These are phyloP conservation scores for Tokudaia tokunoshimensis DNA, from an alignment of 2,797 vertebrate species.

Conservation along the genomic window DNA sequence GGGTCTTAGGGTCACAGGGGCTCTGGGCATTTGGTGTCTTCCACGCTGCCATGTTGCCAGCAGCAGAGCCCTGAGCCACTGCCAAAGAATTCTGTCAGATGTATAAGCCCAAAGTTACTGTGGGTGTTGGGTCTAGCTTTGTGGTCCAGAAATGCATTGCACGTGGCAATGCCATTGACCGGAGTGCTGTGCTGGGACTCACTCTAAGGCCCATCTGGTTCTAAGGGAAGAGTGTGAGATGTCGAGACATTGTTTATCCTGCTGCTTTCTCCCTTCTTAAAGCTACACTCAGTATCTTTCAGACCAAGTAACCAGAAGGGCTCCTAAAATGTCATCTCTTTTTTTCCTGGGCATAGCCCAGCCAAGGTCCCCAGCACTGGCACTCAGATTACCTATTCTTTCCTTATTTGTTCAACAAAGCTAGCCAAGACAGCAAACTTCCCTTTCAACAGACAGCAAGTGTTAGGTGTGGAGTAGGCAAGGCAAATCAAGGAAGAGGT, in stretches of 20 bases:
- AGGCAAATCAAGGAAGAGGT: not conserved
- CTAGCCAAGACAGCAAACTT: not conserved
- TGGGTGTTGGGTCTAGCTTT: not conserved
- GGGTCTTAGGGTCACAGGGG: not conserved
- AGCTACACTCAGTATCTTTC: not conserved
- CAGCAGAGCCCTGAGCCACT: not conserved
- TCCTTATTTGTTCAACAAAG: not conserved
- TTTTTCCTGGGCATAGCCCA: not conserved
- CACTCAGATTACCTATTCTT: too few species aligned
- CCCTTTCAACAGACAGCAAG: not conserved
- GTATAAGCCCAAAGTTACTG: not conserved
- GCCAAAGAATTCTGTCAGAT: not conserved
- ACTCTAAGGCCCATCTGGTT: not conserved
- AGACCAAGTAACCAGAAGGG: not conserved
- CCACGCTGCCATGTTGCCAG: accelerated
- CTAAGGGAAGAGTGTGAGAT: not conserved
- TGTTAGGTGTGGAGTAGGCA: accelerated
- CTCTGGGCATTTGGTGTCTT: not conserved
- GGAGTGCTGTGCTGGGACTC: not conserved
- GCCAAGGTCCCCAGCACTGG: not conserved
- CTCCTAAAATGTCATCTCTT: not conserved
- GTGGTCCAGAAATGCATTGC: not conserved
- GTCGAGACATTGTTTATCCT: not conserved
- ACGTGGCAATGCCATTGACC: accelerated
- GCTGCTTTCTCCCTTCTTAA: not conserved